Evolutionary conservation across 2,888 invertebrate species (phyloP).

Genomic region (Syrista parreyssii): DNA sequence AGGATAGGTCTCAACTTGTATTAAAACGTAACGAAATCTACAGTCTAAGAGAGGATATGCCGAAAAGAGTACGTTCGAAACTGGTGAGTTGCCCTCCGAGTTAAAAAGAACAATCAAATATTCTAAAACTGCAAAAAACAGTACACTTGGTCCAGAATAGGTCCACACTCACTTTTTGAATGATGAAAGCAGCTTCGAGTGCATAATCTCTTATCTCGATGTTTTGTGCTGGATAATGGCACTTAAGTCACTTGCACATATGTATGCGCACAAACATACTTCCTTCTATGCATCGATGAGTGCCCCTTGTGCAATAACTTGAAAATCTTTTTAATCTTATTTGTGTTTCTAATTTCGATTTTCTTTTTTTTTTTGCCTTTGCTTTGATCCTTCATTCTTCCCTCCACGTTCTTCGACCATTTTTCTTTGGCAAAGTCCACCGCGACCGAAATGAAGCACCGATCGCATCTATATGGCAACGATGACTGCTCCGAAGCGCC

Average conservation of each 20-base stretch:
- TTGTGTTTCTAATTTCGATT: slow-evolving; percentile 22
- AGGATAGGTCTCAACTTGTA: slow-evolving; percentile 66
- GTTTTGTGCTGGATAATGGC: background rate
- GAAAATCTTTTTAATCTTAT: slow-evolving; percentile 20
- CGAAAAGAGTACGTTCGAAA: slow-evolving; percentile 69
- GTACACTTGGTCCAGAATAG: background rate
- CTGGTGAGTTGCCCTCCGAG: slow-evolving; percentile 65
- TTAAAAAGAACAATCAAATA: slow-evolving; percentile 23
- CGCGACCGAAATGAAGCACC: slow-evolving; percentile 68
- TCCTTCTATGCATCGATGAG: background rate
- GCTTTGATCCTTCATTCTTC: slow-evolving; percentile 30
- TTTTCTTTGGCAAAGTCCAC: slow-evolving; percentile 65
- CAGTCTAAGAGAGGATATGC: slow-evolving; percentile 69
- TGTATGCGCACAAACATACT: background rate
- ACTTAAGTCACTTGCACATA: background rate
- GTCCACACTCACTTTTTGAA: background rate
- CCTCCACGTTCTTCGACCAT: slow-evolving; percentile 35
- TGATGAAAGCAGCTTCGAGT: background rate
- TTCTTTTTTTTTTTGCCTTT: slow-evolving; percentile 35
- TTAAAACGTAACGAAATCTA: slow-evolving; percentile 70
- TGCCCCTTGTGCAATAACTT: background rate
- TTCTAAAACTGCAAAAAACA: background rate
- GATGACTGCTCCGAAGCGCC: slow-evolving; percentile 59
- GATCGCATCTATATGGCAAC: slow-evolving; percentile 68
- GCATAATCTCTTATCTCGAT: background rate